Conservation (phyloP, 92 coral and sea anemone species). For the Zoanthus gigantus region DNA sequence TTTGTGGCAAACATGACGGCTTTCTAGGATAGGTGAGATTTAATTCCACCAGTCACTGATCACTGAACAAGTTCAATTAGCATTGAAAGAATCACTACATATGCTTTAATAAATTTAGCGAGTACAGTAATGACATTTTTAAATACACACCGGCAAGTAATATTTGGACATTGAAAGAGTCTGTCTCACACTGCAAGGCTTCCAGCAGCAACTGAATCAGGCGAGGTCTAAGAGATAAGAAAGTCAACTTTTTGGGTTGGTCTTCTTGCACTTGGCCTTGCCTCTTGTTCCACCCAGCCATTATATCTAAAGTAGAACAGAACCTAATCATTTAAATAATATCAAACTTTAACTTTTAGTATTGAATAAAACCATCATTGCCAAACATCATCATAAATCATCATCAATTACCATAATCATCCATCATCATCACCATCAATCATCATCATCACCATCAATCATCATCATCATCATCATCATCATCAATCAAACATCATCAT, state of each 20-base stretch:
- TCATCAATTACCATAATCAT: too few relatives aligned
- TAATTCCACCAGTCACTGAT: too few relatives aligned
- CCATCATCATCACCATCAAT: too few relatives aligned
- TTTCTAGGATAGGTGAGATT: too few relatives aligned
- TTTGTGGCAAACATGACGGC: too few relatives aligned
- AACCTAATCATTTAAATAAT: not conserved
- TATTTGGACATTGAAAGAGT: conserved; percentile 95
- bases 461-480: too few relatives aligned
- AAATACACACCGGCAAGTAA: conserved; percentile 85
- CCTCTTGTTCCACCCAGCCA: conserved; percentile 73
- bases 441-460: too few relatives aligned
- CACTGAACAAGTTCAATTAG: too few relatives aligned
- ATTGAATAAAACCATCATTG: too few relatives aligned
- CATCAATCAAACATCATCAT: too few relatives aligned
- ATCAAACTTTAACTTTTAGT: not conserved
- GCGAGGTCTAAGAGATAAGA: conserved; percentile 82
- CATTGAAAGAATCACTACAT: too few relatives aligned
- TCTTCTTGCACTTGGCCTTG: conserved; percentile 16
- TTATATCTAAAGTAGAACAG: conserved; percentile 69
- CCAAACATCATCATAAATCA: not conserved
- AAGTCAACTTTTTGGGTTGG: conserved; percentile 64
- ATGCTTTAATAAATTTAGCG: too few relatives aligned
- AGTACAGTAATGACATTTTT: not conserved
- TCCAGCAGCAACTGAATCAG: conserved; percentile 85
- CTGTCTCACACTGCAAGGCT: conserved; percentile 93